Evolutionary conservation across 2,888 invertebrate species (phyloP).

Genomic region (Orchesella flavescens): DNA sequence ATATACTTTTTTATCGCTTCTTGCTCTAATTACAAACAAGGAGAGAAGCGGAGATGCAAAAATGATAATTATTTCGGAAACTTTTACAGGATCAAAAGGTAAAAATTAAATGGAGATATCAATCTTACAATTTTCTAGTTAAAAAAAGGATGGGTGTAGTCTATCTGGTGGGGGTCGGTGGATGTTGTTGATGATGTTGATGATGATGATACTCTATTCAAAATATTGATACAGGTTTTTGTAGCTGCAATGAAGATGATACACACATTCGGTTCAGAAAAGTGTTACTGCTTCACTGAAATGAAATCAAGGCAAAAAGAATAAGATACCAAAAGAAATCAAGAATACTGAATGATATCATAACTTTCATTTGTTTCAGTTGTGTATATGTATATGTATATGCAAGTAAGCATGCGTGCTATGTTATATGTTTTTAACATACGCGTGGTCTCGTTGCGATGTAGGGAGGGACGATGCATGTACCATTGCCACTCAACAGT

Average conservation of each 20-base stretch:
- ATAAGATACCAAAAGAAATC: slow-evolving; percentile 18
- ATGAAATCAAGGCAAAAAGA: slow-evolving; percentile 16
- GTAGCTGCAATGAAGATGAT: not conserved
- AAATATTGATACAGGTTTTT: not conserved
- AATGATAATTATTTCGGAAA: slow-evolving; percentile 1
- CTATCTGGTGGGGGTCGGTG: not conserved
- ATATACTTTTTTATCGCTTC: not conserved
- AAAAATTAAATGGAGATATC: not conserved
- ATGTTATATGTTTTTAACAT: not conserved
- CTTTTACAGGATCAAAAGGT: not conserved
- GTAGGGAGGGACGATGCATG: no score
- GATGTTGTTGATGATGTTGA: not conserved
- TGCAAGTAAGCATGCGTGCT: slow-evolving; percentile 14
- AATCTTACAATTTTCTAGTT: not conserved
- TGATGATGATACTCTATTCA: not conserved
- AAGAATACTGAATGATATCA: not conserved
- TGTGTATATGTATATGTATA: not conserved
- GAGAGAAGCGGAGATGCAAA: not conserved
- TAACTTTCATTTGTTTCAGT: slow-evolving; percentile 37
- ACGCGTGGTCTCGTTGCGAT: no score
- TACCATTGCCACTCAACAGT: not conserved
- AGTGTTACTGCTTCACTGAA: slow-evolving; percentile 4
- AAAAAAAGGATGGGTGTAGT: not conserved
- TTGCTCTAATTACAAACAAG: slow-evolving; percentile 12
- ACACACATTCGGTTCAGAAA: not conserved